Evolutionary conservation across 2,888 invertebrate genomes (phyloP).

Genomic region (Muscina levida): DNA sequence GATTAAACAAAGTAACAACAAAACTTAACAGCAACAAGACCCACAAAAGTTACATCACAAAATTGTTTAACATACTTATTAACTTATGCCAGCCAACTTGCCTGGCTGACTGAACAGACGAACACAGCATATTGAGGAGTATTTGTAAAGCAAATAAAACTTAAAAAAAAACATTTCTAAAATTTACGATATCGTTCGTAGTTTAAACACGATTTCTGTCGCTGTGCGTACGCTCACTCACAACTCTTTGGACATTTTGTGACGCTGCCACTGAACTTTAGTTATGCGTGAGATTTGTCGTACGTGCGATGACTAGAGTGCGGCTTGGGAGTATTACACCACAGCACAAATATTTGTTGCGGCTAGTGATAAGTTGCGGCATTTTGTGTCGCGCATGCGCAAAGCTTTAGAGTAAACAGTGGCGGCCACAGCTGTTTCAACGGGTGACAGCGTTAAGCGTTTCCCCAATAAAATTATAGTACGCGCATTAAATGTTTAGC

Average conservation of each 20-base stretch:
- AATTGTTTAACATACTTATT: slow-evolving; percentile 27
- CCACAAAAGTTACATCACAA: slow-evolving; percentile 12
- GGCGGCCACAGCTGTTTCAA: background rate
- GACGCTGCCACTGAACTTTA: slow-evolving; percentile 34
- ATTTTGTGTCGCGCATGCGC: slow-evolving; percentile 13
- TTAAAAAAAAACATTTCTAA: too few species aligned
- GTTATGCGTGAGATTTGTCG: slow-evolving; percentile 8
- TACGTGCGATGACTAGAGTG: background rate
- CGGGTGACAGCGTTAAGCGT: background rate
- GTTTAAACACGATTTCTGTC: too few species aligned
- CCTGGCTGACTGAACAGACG: background rate
- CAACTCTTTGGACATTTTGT: too few species aligned
- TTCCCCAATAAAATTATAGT: slow-evolving; percentile 9
- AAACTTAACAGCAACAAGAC: too few species aligned
- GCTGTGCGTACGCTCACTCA: too few species aligned
- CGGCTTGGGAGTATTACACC: background rate
- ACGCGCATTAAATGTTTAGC: too few species aligned
- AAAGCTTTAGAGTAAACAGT: background rate
- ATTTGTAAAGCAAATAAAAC: too few species aligned
- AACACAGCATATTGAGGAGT: too few species aligned
- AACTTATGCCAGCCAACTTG: background rate
- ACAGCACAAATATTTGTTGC: background rate
- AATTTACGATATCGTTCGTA: too few species aligned
- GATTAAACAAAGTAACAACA: background rate
- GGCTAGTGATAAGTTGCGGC: background rate